phyloP scores from a whole-genome alignment of 1,140 invertebrate genomes.

The Myzus persicae region DNA sequence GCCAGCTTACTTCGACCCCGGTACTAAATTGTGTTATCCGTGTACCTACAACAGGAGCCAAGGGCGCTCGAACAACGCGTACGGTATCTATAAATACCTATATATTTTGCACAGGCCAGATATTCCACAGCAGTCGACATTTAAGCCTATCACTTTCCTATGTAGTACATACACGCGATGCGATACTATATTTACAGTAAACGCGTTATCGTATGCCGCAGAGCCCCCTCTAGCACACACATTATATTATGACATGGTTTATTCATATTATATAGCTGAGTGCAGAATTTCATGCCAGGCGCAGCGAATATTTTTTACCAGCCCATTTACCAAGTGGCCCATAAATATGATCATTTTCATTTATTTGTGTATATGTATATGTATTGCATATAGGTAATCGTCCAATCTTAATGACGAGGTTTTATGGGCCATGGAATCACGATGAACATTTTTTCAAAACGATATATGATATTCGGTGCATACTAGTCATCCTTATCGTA shows the following conservation, averaged over 20 bases:
- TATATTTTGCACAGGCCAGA: background rate
- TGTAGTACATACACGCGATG: background rate
- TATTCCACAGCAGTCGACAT: background rate
- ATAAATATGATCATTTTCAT: background rate
- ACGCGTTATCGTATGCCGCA: background rate
- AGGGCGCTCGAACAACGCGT: background rate
- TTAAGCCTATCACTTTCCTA: constrained; percentile 5
- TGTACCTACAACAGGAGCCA: background rate
- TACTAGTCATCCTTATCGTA: too few relatives aligned
- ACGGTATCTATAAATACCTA: background rate
- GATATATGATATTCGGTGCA: too few relatives aligned
- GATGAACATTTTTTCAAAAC: too few relatives aligned
- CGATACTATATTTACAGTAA: background rate
- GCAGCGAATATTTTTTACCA: background rate
- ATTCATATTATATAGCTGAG: background rate
- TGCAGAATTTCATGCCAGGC: background rate
- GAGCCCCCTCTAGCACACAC: background rate
- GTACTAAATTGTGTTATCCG: background rate
- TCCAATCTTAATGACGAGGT: background rate
- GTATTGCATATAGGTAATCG: too few relatives aligned
- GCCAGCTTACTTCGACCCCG: background rate
- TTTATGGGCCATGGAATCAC: background rate
- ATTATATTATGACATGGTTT: background rate
- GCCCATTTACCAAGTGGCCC: background rate
- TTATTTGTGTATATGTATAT: too few relatives aligned